A percentile compares a stretch with the other conserved stretches of the same genome.
These are phyloP conservation scores for Panurus biarmicus DNA, from an alignment of 2,113 vertebrate species.

Conservation along the genomic window DNA sequence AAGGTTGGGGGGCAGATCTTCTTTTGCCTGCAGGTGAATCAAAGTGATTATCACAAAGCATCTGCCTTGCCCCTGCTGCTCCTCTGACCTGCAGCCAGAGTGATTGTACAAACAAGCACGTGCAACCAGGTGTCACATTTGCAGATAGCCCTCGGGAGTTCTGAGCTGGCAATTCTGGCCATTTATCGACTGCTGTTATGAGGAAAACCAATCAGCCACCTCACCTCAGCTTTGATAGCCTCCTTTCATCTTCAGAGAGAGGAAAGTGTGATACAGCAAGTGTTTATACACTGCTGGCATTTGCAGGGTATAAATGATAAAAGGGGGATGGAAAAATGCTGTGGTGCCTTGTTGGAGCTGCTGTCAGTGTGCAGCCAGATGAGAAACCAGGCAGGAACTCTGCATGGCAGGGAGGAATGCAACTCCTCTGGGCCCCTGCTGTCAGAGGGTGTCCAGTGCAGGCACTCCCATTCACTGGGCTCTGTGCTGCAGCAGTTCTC, in stretches of 20 bases:
- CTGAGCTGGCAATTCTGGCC: neutral
- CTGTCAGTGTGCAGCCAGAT: neutral
- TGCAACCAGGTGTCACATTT: neutral
- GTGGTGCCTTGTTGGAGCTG: neutral
- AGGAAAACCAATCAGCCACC: neutral
- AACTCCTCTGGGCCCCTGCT: neutral
- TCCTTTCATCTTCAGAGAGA: neutral
- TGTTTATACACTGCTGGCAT: neutral
- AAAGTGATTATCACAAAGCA: neutral
- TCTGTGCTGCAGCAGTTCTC: neutral
- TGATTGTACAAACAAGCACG: neutral
- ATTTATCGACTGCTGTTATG: neutral
- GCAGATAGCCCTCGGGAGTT: neutral
- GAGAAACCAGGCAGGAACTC: neutral
- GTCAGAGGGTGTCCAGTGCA: neutral
- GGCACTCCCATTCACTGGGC: neutral
- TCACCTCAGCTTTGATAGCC: neutral
- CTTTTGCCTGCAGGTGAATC: neutral
- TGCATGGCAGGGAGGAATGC: neutral
- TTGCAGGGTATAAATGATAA: neutral
- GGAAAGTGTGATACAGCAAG: neutral
- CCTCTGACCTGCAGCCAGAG: neutral
- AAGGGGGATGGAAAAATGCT: neutral
- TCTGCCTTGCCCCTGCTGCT: neutral
- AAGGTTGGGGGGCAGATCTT: neutral